Evolutionary conservation across 2,113 vertebrate genomes (phyloP).

Genomic region (Catharus minimus): DNA sequence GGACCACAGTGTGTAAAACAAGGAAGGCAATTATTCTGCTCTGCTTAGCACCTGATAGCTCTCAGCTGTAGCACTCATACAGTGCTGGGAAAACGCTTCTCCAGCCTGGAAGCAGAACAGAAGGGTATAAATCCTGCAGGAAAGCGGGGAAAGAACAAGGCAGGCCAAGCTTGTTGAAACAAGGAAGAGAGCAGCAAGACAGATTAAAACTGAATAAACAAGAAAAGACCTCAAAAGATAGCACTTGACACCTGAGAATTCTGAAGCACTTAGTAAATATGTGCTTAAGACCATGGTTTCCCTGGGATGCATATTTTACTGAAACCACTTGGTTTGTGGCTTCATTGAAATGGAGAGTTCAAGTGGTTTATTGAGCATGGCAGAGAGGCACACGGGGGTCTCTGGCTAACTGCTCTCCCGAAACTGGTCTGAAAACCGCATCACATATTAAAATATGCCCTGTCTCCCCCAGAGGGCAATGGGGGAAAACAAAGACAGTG

Average conservation of each 20-base stretch:
- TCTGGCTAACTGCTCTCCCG: not conserved
- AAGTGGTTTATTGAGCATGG: not conserved
- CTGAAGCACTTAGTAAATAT: not conserved
- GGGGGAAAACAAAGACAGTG: not conserved
- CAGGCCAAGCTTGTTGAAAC: not conserved
- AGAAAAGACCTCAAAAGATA: not conserved
- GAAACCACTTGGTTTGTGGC: not conserved
- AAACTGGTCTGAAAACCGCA: not conserved
- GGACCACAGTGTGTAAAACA: slow-evolving; percentile 4
- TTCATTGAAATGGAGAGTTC: not conserved
- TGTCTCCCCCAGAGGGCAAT: not conserved
- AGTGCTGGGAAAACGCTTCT: not conserved
- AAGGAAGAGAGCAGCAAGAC: not conserved
- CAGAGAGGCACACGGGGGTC: not conserved
- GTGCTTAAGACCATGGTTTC: not conserved
- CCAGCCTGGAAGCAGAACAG: not conserved
- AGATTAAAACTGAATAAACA: not conserved
- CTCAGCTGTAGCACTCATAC: not conserved
- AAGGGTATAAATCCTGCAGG: not conserved
- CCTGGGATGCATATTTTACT: not conserved
- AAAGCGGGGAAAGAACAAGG: not conserved
- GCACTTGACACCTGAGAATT: not conserved
- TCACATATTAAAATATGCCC: not conserved
- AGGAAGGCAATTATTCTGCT: slow-evolving; percentile 54
- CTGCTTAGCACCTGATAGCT: slow-evolving; percentile 29